phyloP scores from a whole-genome alignment of 2,113 vertebrate genomes.

The Prochilodus magdalenae region DNA sequence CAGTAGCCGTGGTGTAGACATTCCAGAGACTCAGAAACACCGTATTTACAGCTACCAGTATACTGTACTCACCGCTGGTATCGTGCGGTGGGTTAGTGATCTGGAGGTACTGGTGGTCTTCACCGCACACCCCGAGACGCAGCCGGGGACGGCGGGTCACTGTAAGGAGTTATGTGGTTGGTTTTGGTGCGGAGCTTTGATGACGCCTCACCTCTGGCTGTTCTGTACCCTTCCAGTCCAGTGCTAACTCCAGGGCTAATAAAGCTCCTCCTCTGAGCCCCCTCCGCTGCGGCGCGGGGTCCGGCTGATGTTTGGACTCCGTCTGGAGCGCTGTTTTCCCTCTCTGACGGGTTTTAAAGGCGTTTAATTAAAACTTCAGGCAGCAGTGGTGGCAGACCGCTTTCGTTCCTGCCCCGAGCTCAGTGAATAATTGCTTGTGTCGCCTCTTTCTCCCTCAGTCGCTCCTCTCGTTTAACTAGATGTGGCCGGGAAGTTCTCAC shows the following conservation, averaged over 20 bases:
- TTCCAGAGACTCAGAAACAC: no score
- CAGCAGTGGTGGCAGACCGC: conserved; percentile 34
- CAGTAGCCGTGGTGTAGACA: no score
- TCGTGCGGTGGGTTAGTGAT: no score
- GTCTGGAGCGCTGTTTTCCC: conserved; percentile 34
- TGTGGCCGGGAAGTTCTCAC: conserved; percentile 51
- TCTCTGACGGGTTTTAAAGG: conserved; percentile 21
- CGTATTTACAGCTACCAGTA: no score
- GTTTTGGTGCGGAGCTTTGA: neutral
- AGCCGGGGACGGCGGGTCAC: no score
- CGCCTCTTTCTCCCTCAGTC: conserved; percentile 14
- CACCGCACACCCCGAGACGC: no score
- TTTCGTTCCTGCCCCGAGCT: conserved; percentile 41
- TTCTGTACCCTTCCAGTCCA: neutral
- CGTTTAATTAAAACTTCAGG: conserved; percentile 60
- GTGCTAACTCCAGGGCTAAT: neutral
- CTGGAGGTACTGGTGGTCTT: no score
- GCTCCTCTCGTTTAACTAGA: conserved; percentile 50
- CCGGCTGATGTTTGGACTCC: conserved; percentile 24
- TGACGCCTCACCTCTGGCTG: neutral
- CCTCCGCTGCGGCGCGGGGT: neutral
- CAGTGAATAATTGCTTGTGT: conserved; percentile 49
- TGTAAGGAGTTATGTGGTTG: no score
- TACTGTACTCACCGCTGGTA: no score
- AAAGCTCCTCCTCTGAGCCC: neutral